Evolutionary conservation across 1,140 invertebrate genomes (phyloP).

Genomic region (Anastatus disparis): DNA sequence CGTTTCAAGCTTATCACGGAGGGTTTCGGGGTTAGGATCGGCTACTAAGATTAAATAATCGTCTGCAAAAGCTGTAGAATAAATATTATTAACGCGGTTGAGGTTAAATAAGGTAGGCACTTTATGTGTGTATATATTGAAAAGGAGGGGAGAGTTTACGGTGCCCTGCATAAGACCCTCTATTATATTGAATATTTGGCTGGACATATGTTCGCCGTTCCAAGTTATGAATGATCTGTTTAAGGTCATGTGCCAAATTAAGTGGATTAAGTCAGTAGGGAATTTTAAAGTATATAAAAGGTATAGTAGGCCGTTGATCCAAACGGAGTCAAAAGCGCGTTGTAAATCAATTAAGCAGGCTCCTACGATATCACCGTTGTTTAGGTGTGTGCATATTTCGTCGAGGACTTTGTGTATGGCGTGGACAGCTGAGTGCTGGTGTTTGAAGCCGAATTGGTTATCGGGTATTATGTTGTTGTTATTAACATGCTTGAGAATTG

Average conservation of each 20-base stretch:
- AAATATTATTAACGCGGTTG: background rate
- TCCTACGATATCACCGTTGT: conserved; percentile 43
- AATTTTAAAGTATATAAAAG: conserved; percentile 39
- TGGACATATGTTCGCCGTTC: background rate
- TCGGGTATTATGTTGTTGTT: conserved; percentile 46
- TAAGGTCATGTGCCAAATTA: conserved; percentile 39
- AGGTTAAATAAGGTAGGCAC: background rate
- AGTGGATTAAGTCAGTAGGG: conserved; percentile 33
- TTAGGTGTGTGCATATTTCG: conserved; percentile 37
- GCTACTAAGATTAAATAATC: too few relatives aligned
- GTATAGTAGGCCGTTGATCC: conserved; percentile 44
- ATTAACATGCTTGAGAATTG: conserved; percentile 25
- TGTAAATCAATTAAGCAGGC: conserved; percentile 53
- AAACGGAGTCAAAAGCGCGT: conserved; percentile 50
- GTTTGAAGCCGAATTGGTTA: conserved; percentile 40
- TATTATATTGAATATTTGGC: background rate
- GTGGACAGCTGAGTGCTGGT: conserved; percentile 37
- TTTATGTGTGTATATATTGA: background rate
- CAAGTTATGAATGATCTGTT: background rate
- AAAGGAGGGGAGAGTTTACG: conserved; percentile 2
- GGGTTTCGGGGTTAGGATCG: too few relatives aligned
- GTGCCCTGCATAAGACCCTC: conserved; percentile 24
- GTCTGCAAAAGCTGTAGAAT: background rate
- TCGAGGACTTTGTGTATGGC: conserved; percentile 32
- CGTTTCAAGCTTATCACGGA: too few relatives aligned